Base-by-base conservation (phyloP, 2,113 vertebrate genomes). In the Amazona vittata region DNA sequence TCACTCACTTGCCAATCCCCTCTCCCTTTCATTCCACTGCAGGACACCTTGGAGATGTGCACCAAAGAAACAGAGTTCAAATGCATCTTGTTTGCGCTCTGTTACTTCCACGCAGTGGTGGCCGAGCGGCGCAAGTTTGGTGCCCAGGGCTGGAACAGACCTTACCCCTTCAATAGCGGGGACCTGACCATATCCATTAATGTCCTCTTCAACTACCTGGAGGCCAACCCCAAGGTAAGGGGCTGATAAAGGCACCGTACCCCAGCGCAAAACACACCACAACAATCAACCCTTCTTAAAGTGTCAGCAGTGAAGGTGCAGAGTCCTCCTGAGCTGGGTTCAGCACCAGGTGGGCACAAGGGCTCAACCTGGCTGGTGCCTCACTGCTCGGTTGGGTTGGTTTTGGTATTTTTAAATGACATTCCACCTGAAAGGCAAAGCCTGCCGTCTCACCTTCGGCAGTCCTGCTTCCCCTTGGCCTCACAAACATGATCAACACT, bases 11-110 rank as follows among this genome's bases (percentile, higher is more conserved):
- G 20, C 31, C 17, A 43, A 39, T 16, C 24, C 60, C 6, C 25
- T 29, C 28, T 33, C 55, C 2, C 24, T 28, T 17, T 29, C 4
- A 1, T 44, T 35, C n/a, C 50, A 12, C 55, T 1, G 1, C 89
- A 98, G 98, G 98, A 98, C 91, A 98, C 97, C 0, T 35, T 98
- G 43, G 98, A 98, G 95, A 98, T 98, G 97, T 98, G 98, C 96
- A 97, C 93, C 95, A 98, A 98, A 25, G 98, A 98, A 62, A 44
- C 43, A 0, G 98, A 98, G 93, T 98, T 98, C 96, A 98, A 98
- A 77, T 92, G 96, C 86, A 64, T 98, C 87, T 62, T 98, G 57
- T 98, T 98, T 3, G 97, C 98, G 0, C 97, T 98, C 25, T 98
- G 98, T 75, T 98, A 98, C 94, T 98, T 98, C 92, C 98, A 98